Evolutionary conservation across 2,888 invertebrate genomes (phyloP), one percentile per base, ranked within the genome.

Genomic region (Pterobdella sp.): DNA sequence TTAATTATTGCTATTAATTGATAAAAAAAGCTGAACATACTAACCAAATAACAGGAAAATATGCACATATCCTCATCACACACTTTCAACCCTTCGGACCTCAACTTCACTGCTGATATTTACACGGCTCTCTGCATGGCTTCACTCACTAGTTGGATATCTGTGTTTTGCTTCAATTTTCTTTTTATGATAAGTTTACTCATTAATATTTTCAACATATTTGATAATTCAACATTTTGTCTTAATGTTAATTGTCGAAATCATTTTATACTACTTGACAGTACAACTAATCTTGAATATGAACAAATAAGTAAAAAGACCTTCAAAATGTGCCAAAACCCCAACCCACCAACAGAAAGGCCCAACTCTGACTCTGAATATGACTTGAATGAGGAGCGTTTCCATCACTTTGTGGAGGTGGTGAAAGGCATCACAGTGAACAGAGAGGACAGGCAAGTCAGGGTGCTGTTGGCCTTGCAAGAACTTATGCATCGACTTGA

Each of bases 101-200:
- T 71, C 36, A 71, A 71, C 36, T 71, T 63, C 35, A 56, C 34
- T 18, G 34, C 63, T 14, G 71, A 71, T 37, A 32, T 52, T 37
- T 71, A 63, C 37, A 63, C 60, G 22, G 71, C 71, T n/a, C 71
- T 71, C 34, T 71, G 71, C 71, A 71, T 71, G 71, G 56, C 56
- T 52, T 49, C 35, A 22, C 71, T 71, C 56, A 32, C 18, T 1
- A 71, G 71, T 71, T 10, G 34, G 71, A 35, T 49, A 31, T 42
- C 49, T n/a, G 49, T 42, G 10, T 14, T 42, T 22, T 14, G 7
- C 49, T 14, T 42, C 49, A 42, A 42, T 22, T 14, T 22, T 22
- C 22, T 42, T 22, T 7, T 42, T 22, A 42, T 42, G 10, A 22
- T 42, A 14, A 22, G 22, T 42, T 7, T 42, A 7, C 22, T 42